phyloP scores from a whole-genome alignment of 2,888 invertebrate species.

The Stegana nigrithorax region DNA sequence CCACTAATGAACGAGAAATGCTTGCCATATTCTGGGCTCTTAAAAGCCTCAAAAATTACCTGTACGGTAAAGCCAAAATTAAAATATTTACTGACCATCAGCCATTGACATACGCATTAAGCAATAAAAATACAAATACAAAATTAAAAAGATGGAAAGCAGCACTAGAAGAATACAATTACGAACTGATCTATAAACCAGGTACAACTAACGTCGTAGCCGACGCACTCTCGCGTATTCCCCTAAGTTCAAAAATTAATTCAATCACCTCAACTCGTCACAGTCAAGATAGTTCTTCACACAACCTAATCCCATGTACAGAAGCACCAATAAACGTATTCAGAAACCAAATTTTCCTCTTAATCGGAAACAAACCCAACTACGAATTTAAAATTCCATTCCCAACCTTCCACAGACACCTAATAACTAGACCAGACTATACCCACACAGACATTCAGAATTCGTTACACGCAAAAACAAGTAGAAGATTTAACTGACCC shows the following conservation, averaged over 20 bases:
- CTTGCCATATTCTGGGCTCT: not conserved
- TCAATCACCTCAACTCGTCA: slow-evolving; percentile 21
- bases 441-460: slow-evolving; percentile 7
- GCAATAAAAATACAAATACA: slow-evolving; percentile 18
- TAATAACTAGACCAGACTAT: not conserved
- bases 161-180: slow-evolving; percentile 21
- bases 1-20: not conserved
- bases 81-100: slow-evolving; percentile 29
- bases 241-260: slow-evolving; percentile 16
- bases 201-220: slow-evolving; percentile 23
- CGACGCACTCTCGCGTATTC: slow-evolving; percentile 20
- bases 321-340: slow-evolving; percentile 27
- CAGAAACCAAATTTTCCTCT: slow-evolving; percentile 23
- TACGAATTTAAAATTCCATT: slow-evolving; percentile 4
- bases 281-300: slow-evolving; percentile 25
- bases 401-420: slow-evolving; percentile 20
- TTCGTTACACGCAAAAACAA: slow-evolving; percentile 15
- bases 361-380: not conserved
- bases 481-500: slow-evolving; percentile 20
- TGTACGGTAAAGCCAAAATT: slow-evolving; percentile 23
- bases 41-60: slow-evolving; percentile 13
- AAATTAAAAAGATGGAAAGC: slow-evolving; percentile 26
- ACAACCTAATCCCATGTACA: slow-evolving; percentile 23
- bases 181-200: slow-evolving; percentile 20
- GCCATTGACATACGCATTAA: slow-evolving; percentile 20